These are phyloP conservation scores for Pedionomus torquatus DNA, from an alignment of 2,113 vertebrate species.

Conservation along the genomic window DNA sequence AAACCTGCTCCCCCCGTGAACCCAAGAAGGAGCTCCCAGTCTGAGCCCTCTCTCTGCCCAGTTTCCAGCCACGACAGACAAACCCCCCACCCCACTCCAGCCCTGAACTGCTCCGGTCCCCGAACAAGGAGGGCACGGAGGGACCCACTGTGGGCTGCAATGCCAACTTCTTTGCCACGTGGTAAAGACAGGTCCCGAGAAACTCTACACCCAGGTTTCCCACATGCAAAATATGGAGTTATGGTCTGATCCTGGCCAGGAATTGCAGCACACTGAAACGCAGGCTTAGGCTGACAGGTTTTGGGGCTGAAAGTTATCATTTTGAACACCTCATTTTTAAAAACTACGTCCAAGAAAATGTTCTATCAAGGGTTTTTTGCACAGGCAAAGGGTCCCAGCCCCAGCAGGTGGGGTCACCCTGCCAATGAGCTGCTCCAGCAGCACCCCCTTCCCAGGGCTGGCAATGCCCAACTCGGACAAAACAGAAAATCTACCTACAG, in stretches of 20 bases:
- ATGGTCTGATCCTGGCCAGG: neutral
- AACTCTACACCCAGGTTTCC: neutral
- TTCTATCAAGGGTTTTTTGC: neutral
- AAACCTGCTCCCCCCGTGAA: neutral
- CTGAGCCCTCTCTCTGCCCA: neutral
- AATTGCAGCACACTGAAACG: neutral
- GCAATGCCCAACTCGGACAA: neutral
- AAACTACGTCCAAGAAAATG: neutral
- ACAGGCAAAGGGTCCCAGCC: neutral
- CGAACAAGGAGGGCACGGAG: neutral
- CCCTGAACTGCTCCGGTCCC: neutral
- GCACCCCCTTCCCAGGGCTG: neutral
- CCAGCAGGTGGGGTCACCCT: neutral
- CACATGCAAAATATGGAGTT: accelerated
- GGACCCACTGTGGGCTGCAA: neutral
- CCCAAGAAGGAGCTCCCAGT: neutral
- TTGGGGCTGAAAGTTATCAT: neutral
- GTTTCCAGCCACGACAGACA: accelerated
- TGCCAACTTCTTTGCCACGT: neutral
- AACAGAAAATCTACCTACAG: neutral
- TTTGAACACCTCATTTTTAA: neutral
- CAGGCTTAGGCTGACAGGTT: neutral
- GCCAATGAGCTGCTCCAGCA: neutral
- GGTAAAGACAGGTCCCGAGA: neutral
- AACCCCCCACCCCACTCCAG: neutral